These are phyloP conservation scores for Peromyscus polionotus DNA, from an alignment of 2,113 vertebrate species.

Conservation along the genomic window DNA sequence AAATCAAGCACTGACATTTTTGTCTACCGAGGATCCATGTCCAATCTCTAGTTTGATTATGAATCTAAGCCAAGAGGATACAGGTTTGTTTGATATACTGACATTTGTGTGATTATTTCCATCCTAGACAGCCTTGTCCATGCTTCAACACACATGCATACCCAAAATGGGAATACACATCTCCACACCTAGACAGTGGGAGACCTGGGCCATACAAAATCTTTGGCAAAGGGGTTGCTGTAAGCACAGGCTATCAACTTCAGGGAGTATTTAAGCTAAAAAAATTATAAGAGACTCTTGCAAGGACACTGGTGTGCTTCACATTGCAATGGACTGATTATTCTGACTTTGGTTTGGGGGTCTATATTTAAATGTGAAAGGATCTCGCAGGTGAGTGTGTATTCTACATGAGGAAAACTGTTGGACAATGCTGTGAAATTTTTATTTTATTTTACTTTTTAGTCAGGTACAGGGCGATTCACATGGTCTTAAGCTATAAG, in stretches of 20 bases:
- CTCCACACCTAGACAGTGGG: background rate
- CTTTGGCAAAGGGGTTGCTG: background rate
- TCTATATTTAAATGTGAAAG: constrained; percentile 47
- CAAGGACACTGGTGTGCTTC: background rate
- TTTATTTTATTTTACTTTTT: constrained; percentile 73
- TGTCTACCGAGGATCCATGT: background rate
- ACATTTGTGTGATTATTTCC: background rate
- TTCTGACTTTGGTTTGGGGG: constrained; percentile 43
- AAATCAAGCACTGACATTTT: background rate
- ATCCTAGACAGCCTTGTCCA: background rate
- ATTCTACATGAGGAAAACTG: constrained; percentile 37
- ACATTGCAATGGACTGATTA: background rate
- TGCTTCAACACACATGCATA: background rate
- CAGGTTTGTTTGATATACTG: background rate
- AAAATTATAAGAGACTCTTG: background rate
- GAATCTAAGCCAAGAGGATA: background rate
- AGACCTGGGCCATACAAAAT: background rate
- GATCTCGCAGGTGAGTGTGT: constrained; percentile 67
- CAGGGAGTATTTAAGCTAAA: constrained; percentile 29
- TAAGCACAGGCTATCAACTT: background rate
- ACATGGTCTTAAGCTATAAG: constrained; percentile 76
- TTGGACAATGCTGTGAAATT: constrained; percentile 70
- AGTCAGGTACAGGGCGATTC: constrained; percentile 75
- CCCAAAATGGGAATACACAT: background rate
- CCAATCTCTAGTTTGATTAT: background rate